Evolutionary conservation across 2,888 invertebrate species (phyloP), one percentile per base, ranked within the genome.

Genomic region (Dioctria linearis): DNA sequence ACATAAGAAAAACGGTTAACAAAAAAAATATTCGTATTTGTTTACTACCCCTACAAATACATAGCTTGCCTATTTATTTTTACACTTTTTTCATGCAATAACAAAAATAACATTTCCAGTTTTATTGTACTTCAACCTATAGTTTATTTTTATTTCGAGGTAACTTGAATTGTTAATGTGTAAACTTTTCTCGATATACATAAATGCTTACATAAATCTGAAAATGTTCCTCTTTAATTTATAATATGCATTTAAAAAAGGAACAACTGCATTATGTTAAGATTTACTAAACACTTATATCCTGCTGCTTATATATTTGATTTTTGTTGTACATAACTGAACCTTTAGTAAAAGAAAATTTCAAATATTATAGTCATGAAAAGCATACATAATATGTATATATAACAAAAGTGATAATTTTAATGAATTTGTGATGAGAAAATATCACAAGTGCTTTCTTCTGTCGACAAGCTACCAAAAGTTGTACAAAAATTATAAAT

Each of bases 401-500:
- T 46, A 46, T 46, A 8, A 46, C 5, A 46, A 46, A 46, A 46
- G 46, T 46, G 5, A 46, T 46, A 46, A 46, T 8, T 46, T 46
- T 46, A 46, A 8, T 6, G 5, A 46, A 46, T 67, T 37, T 54
- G 73, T 67, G 67, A 49, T 67, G 49, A 57, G 43, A 57, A 51
- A 13, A 13, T 54, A 73, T 73, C 73, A 73, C 73, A 57, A 57
- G 57, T 9, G 57, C 57, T 57, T 73, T 73, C n/a, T 13, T 40
- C 42, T 59, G 57, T 42, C 59, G n/a, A 73, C 9, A 39, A 73
- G 73, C 73, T 73, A 54, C 71, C 71, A 54, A 54, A 49, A 39
- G 71, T 37, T 37, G 73, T 73, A 73, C 57, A 51, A 42, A 57
- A 13, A 54, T 57, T 9, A 42, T 25, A 25, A 25, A 25, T 25